Evolutionary conservation across 1,140 invertebrate genomes (phyloP).

Genomic region (Listronotus oregonensis): DNA sequence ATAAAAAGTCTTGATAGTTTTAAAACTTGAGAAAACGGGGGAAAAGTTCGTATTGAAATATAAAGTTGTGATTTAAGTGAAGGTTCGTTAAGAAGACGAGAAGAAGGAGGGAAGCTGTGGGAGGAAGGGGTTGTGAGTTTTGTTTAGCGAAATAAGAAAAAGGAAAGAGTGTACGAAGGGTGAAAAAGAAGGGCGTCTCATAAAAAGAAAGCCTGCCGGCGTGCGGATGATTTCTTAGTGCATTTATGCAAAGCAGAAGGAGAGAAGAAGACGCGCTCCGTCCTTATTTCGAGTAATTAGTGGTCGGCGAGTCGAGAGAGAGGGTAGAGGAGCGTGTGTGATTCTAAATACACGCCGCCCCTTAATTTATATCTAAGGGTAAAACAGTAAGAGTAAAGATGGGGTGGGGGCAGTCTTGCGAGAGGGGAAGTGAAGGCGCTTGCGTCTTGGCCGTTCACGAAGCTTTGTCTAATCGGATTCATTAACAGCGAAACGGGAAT

Average conservation of each 20-base stretch:
- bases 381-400: constrained; percentile 56
- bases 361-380: constrained; percentile 58
- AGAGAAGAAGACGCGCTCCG: constrained; percentile 39
- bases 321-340: constrained; percentile 52
- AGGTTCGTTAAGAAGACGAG: constrained; percentile 35
- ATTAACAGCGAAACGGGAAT: constrained; percentile 62
- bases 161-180: constrained; percentile 46
- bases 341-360: constrained; percentile 56
- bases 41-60: constrained; percentile 37
- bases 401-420: constrained; percentile 48
- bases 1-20: constrained; percentile 36
- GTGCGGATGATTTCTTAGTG: constrained; percentile 54
- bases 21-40: constrained; percentile 14
- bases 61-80: constrained; percentile 40
- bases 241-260: constrained; percentile 55
- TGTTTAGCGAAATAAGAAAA: constrained; percentile 48
- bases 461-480: constrained; percentile 63
- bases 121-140: constrained; percentile 43
- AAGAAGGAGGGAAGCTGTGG: constrained; percentile 10
- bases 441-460: constrained; percentile 56
- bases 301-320: constrained; percentile 50
- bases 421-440: constrained; percentile 54
- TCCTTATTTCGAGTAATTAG: constrained; percentile 54
- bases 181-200: constrained; percentile 45
- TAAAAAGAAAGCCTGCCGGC: constrained; percentile 38